A percentile compares a stretch with the other conserved stretches of the same genome.
These are phyloP conservation scores for Chrysotoxum bicinctum DNA, from an alignment of 2,888 invertebrate genomes.

Conservation along the genomic window DNA sequence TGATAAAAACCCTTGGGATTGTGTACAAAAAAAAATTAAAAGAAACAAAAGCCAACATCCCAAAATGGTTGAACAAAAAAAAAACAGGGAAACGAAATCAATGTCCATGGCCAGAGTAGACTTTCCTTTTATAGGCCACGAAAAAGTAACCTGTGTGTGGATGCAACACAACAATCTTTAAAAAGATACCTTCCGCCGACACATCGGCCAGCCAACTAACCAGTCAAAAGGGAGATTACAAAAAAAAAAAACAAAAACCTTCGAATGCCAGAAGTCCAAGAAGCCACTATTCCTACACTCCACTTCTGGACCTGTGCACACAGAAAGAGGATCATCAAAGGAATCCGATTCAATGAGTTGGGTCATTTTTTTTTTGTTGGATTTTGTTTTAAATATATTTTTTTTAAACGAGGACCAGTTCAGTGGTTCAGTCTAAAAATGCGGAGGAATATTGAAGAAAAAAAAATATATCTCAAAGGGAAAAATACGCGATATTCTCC, in stretches of 20 bases:
- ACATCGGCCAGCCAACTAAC: slow-evolving; percentile 21
- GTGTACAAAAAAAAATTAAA: slow-evolving; percentile 33
- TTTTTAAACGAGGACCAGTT: slow-evolving; percentile 40
- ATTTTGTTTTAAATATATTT: slow-evolving; percentile 18
- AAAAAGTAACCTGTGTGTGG: slow-evolving; percentile 46
- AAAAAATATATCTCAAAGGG: neutral
- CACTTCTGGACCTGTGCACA: slow-evolving; percentile 37
- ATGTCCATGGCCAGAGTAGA: slow-evolving; percentile 49
- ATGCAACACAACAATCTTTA: slow-evolving; percentile 34
- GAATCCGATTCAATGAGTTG: slow-evolving; percentile 72
- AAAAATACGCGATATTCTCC: slow-evolving; percentile 37
- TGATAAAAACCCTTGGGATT: slow-evolving; percentile 69
- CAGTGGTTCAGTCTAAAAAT: slow-evolving; percentile 55
- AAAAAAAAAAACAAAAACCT: neutral
- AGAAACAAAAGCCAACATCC: slow-evolving; percentile 51
- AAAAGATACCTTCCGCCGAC: slow-evolving; percentile 59
- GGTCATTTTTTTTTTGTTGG: slow-evolving; percentile 55
- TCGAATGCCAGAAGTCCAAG: slow-evolving; percentile 65
- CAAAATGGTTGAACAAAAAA: slow-evolving; percentile 47
- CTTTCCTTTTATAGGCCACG: slow-evolving; percentile 71
- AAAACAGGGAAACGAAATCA: slow-evolving; percentile 49
- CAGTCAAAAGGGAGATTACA: slow-evolving; percentile 9
- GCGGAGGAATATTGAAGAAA: slow-evolving; percentile 2
- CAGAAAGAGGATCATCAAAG: slow-evolving; percentile 64
- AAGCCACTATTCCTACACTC: slow-evolving; percentile 56